Conservation (phyloP, 2,113 vertebrate species). For the Paratilapia polleni region DNA sequence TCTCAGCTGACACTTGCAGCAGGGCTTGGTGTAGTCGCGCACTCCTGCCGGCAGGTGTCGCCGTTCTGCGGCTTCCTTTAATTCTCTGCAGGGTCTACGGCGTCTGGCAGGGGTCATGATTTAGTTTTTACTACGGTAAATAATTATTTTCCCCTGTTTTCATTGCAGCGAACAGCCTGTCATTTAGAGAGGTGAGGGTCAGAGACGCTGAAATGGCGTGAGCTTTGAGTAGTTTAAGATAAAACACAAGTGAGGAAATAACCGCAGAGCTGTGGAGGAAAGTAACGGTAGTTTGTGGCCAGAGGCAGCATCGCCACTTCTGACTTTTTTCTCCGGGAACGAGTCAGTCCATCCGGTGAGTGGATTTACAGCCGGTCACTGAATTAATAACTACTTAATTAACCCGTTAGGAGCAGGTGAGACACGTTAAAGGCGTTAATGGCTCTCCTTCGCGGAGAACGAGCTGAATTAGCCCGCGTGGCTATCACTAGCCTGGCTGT, state of each 20-base stretch:
- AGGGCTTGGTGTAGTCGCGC: background rate
- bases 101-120: constrained; percentile 34
- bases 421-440: background rate
- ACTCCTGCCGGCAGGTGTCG: constrained; percentile 28
- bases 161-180: background rate
- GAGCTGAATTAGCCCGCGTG: background rate
- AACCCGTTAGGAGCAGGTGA: background rate
- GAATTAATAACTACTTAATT: background rate
- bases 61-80: background rate
- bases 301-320: constrained; percentile 34
- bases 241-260: no score
- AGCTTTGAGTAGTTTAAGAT: fast-evolving
- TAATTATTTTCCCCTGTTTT: background rate
- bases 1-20: background rate
- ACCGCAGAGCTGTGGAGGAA: background rate
- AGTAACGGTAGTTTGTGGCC: constrained; percentile 32
- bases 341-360: constrained; percentile 55
- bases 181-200: no score
- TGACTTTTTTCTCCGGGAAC: constrained; percentile 35
- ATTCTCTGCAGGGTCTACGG: constrained; percentile 37
- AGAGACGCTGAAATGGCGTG: fast-evolving
- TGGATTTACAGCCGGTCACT: background rate
- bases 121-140: background rate
- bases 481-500: constrained; percentile 1
- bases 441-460: background rate